Percentiles rank a stretch among this genome's conserved stretches.
These are phyloP conservation scores for Stichodactyla mertensii DNA, from an alignment of 64 coral and sea anemone species.

Conservation along the genomic window DNA sequence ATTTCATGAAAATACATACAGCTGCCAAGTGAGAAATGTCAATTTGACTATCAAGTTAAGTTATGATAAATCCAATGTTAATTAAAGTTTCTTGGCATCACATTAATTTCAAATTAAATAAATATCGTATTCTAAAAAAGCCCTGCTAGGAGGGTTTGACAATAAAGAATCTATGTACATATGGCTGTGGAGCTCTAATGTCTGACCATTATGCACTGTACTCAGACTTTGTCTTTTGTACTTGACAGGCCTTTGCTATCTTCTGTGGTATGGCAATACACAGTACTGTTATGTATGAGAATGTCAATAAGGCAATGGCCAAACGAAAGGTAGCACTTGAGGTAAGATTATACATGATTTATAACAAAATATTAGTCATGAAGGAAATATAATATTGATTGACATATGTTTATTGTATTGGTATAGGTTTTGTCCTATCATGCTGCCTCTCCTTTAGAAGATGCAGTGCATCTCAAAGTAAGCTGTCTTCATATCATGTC, in stretches of 20 bases:
- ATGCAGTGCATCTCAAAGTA: slow-evolving; percentile 81
- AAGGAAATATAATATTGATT: background rate
- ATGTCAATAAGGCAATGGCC: slow-evolving; percentile 97
- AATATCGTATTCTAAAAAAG: too few species aligned
- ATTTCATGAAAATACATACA: too few species aligned
- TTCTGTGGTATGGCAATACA: slow-evolving; percentile 99
- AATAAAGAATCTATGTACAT: too few species aligned
- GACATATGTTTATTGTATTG: background rate
- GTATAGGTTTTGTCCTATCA: slow-evolving; percentile 91
- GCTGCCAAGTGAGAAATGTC: too few species aligned
- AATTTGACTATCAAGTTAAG: too few species aligned
- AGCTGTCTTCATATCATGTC: background rate
- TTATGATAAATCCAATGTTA: too few species aligned
- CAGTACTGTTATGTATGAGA: slow-evolving; percentile 92
- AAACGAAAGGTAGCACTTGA: slow-evolving; percentile 97
- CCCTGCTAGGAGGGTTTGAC: too few species aligned
- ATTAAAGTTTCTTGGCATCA: too few species aligned
- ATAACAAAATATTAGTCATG: too few species aligned
- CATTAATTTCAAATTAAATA: too few species aligned
- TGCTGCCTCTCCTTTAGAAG: slow-evolving; percentile 74
- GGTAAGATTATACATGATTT: slow-evolving; percentile 28
- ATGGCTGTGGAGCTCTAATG: too few species aligned
- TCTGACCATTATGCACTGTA: too few species aligned
- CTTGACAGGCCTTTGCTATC: slow-evolving; percentile 92
- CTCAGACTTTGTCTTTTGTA: background rate